Evolutionary conservation across 2,888 invertebrate species (phyloP).

Genomic region (Brassicogethes aeneus): DNA sequence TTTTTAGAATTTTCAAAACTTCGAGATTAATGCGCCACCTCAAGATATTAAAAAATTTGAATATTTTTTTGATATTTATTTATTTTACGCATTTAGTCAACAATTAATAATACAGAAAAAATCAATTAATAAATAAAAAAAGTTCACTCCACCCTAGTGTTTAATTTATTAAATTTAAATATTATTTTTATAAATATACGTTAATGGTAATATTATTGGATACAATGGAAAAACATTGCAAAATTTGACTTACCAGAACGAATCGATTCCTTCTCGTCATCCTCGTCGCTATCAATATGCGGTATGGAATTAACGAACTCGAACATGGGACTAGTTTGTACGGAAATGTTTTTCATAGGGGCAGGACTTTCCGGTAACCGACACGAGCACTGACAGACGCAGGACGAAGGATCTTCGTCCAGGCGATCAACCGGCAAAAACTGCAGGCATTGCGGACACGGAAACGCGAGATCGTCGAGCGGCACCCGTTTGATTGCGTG

Average conservation of each 20-base stretch:
- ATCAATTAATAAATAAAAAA: no score
- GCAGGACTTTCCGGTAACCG: constrained; percentile 30
- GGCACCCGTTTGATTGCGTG: constrained; percentile 59
- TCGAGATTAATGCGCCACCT: no score
- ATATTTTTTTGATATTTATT: no score
- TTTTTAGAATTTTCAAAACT: no score
- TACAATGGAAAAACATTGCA: no score
- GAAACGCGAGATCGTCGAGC: constrained; percentile 53
- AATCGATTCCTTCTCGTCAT: constrained; percentile 41
- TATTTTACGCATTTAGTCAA: no score
- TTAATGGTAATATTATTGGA: no score
- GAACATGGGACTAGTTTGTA: constrained; percentile 50
- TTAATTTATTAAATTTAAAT: no score
- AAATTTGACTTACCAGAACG: constrained; percentile 32
- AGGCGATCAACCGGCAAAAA: constrained; percentile 37
- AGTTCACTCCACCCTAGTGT: no score
- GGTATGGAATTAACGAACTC: constrained; percentile 60
- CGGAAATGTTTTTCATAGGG: constrained; percentile 39
- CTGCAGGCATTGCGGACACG: constrained; percentile 45
- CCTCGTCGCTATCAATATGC: constrained; percentile 66
- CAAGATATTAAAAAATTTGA: no score
- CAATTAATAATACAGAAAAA: no score
- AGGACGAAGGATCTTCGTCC: constrained; percentile 27
- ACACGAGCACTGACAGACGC: constrained; percentile 39
- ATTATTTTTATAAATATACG: no score